Conservation (phyloP, 2,888 invertebrate genomes). For the Xanthia icteritia region DNA sequence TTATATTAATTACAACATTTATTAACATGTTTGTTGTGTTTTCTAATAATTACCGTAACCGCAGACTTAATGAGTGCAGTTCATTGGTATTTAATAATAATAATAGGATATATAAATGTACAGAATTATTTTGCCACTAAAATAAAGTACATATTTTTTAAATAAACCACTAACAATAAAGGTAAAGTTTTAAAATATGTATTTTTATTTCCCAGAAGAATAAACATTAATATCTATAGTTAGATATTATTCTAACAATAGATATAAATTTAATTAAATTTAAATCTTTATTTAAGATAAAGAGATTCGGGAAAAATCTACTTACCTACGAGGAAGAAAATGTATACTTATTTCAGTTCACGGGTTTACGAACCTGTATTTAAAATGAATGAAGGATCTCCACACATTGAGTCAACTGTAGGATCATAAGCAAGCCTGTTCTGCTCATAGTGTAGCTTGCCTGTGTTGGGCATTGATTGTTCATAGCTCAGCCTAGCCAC, state of each 20-base stretch:
- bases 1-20: slow-evolving; percentile 20
- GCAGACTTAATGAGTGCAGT: slow-evolving; percentile 35
- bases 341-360: neutral
- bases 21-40: slow-evolving; percentile 38
- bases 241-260: too few species aligned
- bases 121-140: slow-evolving; percentile 1
- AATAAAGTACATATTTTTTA: slow-evolving; percentile 7
- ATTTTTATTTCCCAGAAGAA: slow-evolving; percentile 6
- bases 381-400: slow-evolving; percentile 82
- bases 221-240: neutral
- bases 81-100: slow-evolving; percentile 31
- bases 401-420: slow-evolving; percentile 81
- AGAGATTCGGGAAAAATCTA: neutral
- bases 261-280: too few species aligned
- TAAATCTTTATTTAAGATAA: neutral
- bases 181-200: neutral
- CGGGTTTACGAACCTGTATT: slow-evolving; percentile 78
- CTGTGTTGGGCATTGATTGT: slow-evolving; percentile 79
- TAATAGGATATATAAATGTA: slow-evolving; percentile 22
- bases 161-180: slow-evolving; percentile 20
- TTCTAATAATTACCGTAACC: slow-evolving; percentile 48
- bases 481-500: slow-evolving; percentile 83
- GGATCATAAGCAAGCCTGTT: slow-evolving; percentile 84
- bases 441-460: slow-evolving; percentile 85
- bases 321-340: neutral